Conservation (phyloP, 2,888 invertebrate genomes). For the Dryomyza anilis region DNA sequence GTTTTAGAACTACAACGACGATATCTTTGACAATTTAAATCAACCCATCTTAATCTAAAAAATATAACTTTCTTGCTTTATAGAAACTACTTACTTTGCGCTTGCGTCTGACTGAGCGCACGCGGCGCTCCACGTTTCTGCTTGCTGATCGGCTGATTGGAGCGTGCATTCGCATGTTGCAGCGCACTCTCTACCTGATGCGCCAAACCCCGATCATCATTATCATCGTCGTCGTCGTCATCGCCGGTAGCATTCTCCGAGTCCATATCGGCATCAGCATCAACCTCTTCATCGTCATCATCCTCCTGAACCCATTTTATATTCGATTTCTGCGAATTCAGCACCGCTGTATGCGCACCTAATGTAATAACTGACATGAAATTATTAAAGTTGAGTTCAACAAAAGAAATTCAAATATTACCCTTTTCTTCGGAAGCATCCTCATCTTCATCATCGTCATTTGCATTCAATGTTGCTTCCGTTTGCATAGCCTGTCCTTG, state of each 20-base stretch:
- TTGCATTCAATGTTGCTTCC: conserved; percentile 22
- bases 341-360: conserved; percentile 31
- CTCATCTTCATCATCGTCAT: conserved; percentile 27
- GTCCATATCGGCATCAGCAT: conserved; percentile 33
- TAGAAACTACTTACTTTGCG: too few species aligned
- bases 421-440: conserved; percentile 21
- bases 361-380: conserved; percentile 36
- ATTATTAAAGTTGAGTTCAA: conserved; percentile 1
- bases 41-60: too few species aligned
- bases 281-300: conserved; percentile 37
- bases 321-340: conserved; percentile 33
- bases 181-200: conserved; percentile 36
- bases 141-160: conserved; percentile 34
- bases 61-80: too few species aligned
- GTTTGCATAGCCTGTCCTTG: conserved; percentile 20
- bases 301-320: conserved; percentile 43
- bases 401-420: neutral
- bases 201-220: conserved; percentile 31
- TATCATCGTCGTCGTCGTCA: conserved; percentile 33
- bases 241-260: conserved; percentile 33
- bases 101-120: too few species aligned
- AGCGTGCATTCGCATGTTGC: conserved; percentile 27
- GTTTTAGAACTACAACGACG: conserved; percentile 19
- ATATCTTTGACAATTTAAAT: conserved; percentile 23
- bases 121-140: conserved; percentile 26